Evolutionary conservation across 92 coral and sea anemone genomes (phyloP).

Genomic region (Blastomussa wellsi): DNA sequence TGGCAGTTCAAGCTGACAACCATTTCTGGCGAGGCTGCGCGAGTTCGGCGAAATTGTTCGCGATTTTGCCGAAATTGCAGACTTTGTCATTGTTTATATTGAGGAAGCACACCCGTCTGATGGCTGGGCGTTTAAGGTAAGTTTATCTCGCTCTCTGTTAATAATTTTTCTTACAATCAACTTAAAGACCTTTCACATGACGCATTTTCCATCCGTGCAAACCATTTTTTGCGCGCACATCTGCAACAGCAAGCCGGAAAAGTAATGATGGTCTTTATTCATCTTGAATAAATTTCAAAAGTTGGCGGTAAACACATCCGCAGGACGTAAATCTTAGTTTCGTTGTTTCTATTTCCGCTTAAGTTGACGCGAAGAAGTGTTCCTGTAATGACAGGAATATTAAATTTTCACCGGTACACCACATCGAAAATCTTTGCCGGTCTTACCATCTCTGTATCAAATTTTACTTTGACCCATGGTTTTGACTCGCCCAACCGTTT

Average conservation of each 20-base stretch:
- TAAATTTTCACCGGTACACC: background rate
- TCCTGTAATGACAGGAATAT: background rate
- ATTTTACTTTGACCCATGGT: background rate
- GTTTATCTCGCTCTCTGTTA: background rate
- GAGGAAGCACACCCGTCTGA: conserved; percentile 93
- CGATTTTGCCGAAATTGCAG: conserved; percentile 88
- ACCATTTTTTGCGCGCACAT: background rate
- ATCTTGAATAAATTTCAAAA: background rate
- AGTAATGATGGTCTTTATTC: background rate
- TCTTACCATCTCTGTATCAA: background rate
- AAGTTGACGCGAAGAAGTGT: background rate
- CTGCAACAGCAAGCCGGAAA: background rate
- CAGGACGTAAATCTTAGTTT: background rate
- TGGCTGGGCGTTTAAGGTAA: conserved; percentile 97
- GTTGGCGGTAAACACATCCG: background rate
- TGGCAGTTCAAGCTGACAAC: conserved; percentile 75
- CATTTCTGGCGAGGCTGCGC: conserved; percentile 58
- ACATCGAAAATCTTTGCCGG: background rate
- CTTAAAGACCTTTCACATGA: background rate
- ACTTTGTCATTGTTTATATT: conserved; percentile 85
- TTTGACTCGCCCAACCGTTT: background rate
- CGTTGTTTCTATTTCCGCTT: conserved; percentile 1
- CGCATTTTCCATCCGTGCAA: background rate
- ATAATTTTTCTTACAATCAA: background rate
- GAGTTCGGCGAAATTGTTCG: conserved; percentile 62